Evolutionary conservation across 1,140 invertebrate species (phyloP).

Genomic region (Mactra quadrangularis): DNA sequence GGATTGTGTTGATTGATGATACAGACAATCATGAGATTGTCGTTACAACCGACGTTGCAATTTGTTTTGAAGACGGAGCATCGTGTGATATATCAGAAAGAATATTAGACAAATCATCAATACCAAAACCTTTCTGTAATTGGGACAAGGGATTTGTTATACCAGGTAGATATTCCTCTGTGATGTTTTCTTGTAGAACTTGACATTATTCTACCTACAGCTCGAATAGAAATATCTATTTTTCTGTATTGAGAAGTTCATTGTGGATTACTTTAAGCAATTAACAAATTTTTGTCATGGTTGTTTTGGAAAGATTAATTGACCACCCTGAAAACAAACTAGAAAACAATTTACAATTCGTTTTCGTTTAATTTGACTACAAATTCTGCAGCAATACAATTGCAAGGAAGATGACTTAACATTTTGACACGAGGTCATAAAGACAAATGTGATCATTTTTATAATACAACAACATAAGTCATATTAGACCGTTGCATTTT

Average conservation of each 20-base stretch:
- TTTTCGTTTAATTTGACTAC: conserved; percentile 8
- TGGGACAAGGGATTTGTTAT: conserved; percentile 27
- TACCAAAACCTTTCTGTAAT: conserved; percentile 42
- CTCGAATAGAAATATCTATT: not conserved
- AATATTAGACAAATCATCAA: not conserved
- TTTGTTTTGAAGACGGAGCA: not conserved
- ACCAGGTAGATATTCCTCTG: no score
- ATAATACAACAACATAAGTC: no score
- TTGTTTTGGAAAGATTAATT: not conserved
- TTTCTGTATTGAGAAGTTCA: not conserved
- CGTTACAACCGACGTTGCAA: not conserved
- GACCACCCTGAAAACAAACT: not conserved
- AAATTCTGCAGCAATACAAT: no score
- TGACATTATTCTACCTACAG: not conserved
- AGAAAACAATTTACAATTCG: not conserved
- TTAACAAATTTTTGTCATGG: not conserved
- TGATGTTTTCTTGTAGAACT: no score
- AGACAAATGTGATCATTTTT: no score
- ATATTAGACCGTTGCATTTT: no score
- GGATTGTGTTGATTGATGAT: not conserved
- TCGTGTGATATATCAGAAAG: not conserved
- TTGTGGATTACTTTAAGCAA: not conserved
- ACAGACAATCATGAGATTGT: not conserved
- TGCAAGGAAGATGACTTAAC: no score
- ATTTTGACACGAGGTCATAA: no score